A percentile compares a stretch with the other conserved stretches of the same genome.
Conservation (phyloP, 2,113 vertebrate genomes). For the Oriolus oriolus region DNA sequence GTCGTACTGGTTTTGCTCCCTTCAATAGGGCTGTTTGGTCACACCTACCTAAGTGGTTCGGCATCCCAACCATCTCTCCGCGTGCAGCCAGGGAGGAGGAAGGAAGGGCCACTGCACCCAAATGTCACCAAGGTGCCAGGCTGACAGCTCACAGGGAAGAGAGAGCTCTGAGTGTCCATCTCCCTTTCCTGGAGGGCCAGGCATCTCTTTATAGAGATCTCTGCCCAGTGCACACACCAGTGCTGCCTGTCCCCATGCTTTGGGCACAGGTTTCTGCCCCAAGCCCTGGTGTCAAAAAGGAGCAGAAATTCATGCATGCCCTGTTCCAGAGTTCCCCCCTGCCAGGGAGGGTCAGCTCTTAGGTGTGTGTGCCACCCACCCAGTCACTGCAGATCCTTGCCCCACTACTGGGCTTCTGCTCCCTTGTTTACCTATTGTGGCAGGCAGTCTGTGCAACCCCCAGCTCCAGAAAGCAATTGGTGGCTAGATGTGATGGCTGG, state of each 20-base stretch:
- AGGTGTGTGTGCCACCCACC: not conserved
- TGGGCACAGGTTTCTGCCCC: not conserved
- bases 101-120: not conserved
- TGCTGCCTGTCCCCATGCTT: not conserved
- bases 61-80: not conserved
- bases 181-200: not conserved
- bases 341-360: not conserved
- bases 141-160: not conserved
- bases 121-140: not conserved
- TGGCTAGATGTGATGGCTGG: not conserved
- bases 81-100: not conserved
- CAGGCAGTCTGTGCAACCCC: not conserved
- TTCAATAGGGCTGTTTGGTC: constrained; percentile 26
- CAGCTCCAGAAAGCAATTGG: not conserved
- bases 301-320: not conserved
- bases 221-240: not conserved
- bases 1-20: constrained; percentile 36
- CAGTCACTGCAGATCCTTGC: not conserved
- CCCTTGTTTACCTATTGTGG: fast-evolving
- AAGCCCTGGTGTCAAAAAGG: not conserved
- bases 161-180: not conserved
- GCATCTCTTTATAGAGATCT: not conserved
- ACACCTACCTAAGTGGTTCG: constrained; percentile 30
- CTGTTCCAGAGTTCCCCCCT: not conserved
- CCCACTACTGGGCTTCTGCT: not conserved